Percentiles rank a stretch among this genome's conserved stretches.
Evolutionary conservation across 2,888 invertebrate species (phyloP).

Genomic region (Ephialtes manifestator): DNA sequence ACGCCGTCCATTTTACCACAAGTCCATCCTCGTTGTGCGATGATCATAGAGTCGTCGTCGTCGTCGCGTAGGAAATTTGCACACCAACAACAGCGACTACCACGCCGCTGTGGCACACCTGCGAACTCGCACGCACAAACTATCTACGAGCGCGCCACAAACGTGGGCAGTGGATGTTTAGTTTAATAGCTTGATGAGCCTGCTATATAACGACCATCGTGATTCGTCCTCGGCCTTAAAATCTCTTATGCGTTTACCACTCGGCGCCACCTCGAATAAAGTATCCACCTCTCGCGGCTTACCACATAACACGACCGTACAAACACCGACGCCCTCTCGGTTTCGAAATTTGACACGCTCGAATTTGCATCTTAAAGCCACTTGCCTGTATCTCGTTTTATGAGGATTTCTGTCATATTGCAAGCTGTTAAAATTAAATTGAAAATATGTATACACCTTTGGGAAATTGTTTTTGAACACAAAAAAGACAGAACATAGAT

Average conservation of each 20-base stretch:
- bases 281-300: not conserved
- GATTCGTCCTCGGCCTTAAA: conserved; percentile 56
- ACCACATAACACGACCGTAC: not conserved
- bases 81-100: conserved; percentile 13
- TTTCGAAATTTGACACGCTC: conserved; percentile 26
- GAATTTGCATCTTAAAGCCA: conserved; percentile 33
- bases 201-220: not conserved
- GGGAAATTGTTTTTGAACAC: not conserved
- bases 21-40: conserved; percentile 3
- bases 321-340: conserved; percentile 17
- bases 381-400: not conserved
- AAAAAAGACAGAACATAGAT: not conserved
- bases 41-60: conserved; percentile 20
- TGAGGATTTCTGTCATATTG: not conserved
- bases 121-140: conserved; percentile 12
- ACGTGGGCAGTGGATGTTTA: conserved; percentile 55
- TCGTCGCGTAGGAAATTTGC: conserved; percentile 21
- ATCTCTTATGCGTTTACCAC: conserved; percentile 21
- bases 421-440: too few relatives aligned
- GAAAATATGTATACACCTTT: not conserved
- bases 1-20: conserved; percentile 44
- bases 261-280: conserved; percentile 44
- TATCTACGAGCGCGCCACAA: not conserved
- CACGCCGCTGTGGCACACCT: conserved; percentile 36
- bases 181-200: conserved; percentile 53